phyloP scores from a whole-genome alignment of 2,113 vertebrate genomes.

The Pseudois nayaur region DNA sequence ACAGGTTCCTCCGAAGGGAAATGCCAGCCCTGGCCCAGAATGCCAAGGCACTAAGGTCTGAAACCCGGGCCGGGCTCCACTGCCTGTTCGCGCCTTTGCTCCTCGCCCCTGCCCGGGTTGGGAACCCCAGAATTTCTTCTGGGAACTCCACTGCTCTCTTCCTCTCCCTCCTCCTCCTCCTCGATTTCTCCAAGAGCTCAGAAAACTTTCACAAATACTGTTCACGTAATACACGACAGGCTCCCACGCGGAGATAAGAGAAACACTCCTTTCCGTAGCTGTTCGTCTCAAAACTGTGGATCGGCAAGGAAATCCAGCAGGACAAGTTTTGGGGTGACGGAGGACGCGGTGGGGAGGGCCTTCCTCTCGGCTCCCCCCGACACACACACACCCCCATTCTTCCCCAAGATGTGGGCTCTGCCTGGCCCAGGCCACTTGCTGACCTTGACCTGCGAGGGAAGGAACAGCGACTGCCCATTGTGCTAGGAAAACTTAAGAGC shows the following conservation, averaged over 20 bases:
- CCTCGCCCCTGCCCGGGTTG: background rate
- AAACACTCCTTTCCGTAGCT: background rate
- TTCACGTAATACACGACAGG: background rate
- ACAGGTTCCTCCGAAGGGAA: background rate
- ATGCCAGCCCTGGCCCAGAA: background rate
- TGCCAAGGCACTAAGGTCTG: background rate
- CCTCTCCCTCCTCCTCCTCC: background rate
- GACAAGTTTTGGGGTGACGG: background rate
- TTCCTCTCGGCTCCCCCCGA: background rate
- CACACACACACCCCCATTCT: background rate
- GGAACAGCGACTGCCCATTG: background rate
- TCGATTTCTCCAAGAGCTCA: conserved; percentile 13
- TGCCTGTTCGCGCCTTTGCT: background rate
- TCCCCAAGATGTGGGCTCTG: background rate
- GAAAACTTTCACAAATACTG: conserved; percentile 57
- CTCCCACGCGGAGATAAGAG: background rate
- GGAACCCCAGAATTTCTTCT: background rate
- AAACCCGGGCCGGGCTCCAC: background rate
- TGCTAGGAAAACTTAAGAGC: background rate
- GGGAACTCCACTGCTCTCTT: background rate
- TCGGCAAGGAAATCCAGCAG: background rate
- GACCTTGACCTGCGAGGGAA: background rate
- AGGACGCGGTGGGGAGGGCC: background rate
- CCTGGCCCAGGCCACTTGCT: background rate
- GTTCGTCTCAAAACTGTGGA: background rate